Evolutionary conservation across 2,888 invertebrate genomes (phyloP), one percentile per base, ranked within the genome.

Genomic region (Rhaphigaster nebulosa): DNA sequence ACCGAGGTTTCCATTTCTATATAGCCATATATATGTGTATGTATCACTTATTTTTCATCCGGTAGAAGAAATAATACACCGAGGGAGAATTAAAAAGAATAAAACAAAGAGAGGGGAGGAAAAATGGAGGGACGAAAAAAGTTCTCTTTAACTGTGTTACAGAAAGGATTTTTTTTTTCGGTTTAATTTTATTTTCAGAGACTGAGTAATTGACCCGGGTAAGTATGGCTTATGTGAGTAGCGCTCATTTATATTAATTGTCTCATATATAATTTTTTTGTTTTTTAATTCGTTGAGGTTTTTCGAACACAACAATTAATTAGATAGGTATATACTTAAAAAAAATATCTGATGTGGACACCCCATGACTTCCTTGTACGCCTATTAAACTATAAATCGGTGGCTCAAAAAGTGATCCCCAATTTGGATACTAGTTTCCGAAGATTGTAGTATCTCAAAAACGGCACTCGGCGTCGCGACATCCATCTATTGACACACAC

Each of bases 201-300:
- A 6, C 84, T 84, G n/a, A 84, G 84, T 84, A 84, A 84, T 84
- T 84, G 84, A 84, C 84, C 84, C 84, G 45, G 20, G 45, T 84
- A 76, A 76, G 34, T 65, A 65, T 13, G 65, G 65, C 13, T 20
- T 41, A 26, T 80, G 23, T 26, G 5, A n/a, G 84, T n/a, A 45
- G 26, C 84, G 3, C 45, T 84, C 84, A 84, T 84, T 84, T 45
- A 45, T 84, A 50, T 84, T 84, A 84, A 45, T 45, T 84, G 84
- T 4, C 38, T 76, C 34, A 38, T 76, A 29, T 5, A 65, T 76
- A 20, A 38, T 76, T 76, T 38, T 10, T 38, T 76, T 0, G 26
- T 20, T 76, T 34, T 10, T 76, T 65, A 8, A 20, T 76, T 76
- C 20, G 0, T 34, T 20, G 70, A 23, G 20, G 5, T 76, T 38